These are phyloP conservation scores for Chaetodon auriga DNA, from an alignment of 2,113 vertebrate species.

Conservation along the genomic window DNA sequence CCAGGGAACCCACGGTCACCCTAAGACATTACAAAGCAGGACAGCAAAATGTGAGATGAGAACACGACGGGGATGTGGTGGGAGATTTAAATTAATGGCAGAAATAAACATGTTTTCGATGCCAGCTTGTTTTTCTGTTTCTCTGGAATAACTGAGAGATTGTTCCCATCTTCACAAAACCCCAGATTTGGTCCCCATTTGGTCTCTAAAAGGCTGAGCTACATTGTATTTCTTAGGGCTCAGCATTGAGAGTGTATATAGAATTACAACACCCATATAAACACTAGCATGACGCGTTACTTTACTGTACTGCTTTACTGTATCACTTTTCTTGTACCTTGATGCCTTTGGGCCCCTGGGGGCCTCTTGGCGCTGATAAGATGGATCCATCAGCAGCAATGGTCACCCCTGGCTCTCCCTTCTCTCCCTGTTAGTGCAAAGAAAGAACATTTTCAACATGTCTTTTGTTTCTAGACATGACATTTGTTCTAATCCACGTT, in stretches of 20 bases:
- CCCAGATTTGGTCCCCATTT: not conserved
- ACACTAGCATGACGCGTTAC: too few relatives aligned
- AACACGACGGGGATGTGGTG: not conserved
- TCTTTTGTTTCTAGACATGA: not conserved
- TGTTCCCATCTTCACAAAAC: not conserved
- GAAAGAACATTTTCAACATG: not conserved
- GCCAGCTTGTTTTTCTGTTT: not conserved
- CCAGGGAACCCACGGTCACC: constrained; percentile 88
- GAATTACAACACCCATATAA: too few relatives aligned
- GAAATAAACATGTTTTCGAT: not conserved
- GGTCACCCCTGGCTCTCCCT: constrained; percentile 91
- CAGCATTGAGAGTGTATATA: too few relatives aligned
- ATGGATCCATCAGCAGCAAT: constrained; percentile 88
- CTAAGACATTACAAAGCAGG: constrained; percentile 73
- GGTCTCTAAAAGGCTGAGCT: not conserved
- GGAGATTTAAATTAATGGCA: not conserved
- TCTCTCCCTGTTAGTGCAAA: constrained; percentile 87
- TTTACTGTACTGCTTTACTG: too few relatives aligned
- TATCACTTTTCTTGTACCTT: constrained; percentile 68
- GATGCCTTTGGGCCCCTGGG: constrained; percentile 86
- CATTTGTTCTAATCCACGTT: not conserved
- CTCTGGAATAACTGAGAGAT: not conserved
- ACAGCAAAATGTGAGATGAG: constrained; percentile 1
- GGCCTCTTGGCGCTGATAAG: constrained; percentile 80
- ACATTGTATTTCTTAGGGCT: too few relatives aligned